phyloP scores from a whole-genome alignment of 2,888 invertebrate genomes.

The Amphipyra tragopoginis region DNA sequence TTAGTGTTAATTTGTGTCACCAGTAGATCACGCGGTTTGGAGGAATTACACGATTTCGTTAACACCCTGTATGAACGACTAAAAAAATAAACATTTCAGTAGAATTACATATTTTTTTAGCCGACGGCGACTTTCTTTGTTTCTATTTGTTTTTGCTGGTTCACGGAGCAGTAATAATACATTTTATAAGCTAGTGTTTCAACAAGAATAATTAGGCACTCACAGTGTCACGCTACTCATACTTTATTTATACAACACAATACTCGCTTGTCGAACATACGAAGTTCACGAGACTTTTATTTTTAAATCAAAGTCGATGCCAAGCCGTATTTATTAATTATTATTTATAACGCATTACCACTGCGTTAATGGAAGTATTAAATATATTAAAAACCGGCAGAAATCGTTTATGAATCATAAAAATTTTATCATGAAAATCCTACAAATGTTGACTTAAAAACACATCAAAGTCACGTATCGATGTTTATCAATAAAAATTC shows the following conservation, averaged over 20 bases:
- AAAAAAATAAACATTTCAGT: no score
- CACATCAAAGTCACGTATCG: no score
- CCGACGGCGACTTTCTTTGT: no score
- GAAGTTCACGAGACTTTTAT: slow-evolving; percentile 48
- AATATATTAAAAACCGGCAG: slow-evolving; percentile 39
- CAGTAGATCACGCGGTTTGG: no score
- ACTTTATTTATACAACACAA: slow-evolving; percentile 29
- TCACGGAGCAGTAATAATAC: not conserved
- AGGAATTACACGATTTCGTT: no score
- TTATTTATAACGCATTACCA: slow-evolving; percentile 50
- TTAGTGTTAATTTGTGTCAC: no score
- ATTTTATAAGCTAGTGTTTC: not conserved
- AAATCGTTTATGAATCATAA: slow-evolving; percentile 40
- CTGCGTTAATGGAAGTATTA: slow-evolving; percentile 44
- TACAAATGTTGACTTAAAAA: not conserved
- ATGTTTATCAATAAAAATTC: no score
- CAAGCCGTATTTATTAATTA: slow-evolving; percentile 64
- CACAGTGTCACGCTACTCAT: slow-evolving; percentile 1
- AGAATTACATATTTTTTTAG: no score
- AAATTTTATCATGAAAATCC: slow-evolving; percentile 3
- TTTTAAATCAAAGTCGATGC: slow-evolving; percentile 52
- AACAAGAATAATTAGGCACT: not conserved
- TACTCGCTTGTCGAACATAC: slow-evolving; percentile 38
- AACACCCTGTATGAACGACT: no score
- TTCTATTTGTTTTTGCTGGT: not conserved